Percentiles rank a stretch among this genome's conserved stretches.
phyloP scores from a whole-genome alignment of 2,888 invertebrate species.

The Drosophila colorata region DNA sequence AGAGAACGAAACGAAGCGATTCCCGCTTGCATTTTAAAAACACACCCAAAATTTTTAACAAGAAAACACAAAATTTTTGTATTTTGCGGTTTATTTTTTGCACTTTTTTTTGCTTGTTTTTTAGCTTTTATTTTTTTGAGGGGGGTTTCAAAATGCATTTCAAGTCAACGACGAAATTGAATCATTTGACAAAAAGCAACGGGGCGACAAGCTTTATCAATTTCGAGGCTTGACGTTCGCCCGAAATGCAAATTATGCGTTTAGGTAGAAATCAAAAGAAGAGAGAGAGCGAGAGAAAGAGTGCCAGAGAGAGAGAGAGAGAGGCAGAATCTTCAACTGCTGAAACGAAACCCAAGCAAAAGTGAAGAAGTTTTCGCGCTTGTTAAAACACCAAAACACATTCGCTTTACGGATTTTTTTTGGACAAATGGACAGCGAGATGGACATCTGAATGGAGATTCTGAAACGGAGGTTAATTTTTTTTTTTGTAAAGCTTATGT shows the following conservation, averaged over 20 bases:
- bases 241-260: constrained; percentile 75
- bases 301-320: not conserved
- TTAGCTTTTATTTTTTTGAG: constrained; percentile 9
- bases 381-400: constrained; percentile 30
- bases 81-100: constrained; percentile 1
- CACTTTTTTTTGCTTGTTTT: constrained; percentile 11
- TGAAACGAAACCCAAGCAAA: constrained; percentile 1
- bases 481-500: not conserved
- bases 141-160: constrained; percentile 61
- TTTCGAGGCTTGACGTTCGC: constrained; percentile 38
- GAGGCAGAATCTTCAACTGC: not conserved
- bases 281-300: not conserved
- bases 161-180: constrained; percentile 73
- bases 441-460: constrained; percentile 34
- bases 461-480: not conserved
- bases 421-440: constrained; percentile 26
- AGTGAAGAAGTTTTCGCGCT: constrained; percentile 55
- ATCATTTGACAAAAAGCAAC: constrained; percentile 74
- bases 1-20: constrained; percentile 10
- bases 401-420: constrained; percentile 1
- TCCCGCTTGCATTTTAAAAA: constrained; percentile 45
- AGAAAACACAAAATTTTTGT: constrained; percentile 30
- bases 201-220: constrained; percentile 63
- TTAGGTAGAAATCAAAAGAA: constrained; percentile 58
- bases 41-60: constrained; percentile 53